A percentile compares a stretch with the other conserved stretches of the same genome.
phyloP scores from a whole-genome alignment of 1,140 invertebrate species.

The Drosophila arawakana region DNA sequence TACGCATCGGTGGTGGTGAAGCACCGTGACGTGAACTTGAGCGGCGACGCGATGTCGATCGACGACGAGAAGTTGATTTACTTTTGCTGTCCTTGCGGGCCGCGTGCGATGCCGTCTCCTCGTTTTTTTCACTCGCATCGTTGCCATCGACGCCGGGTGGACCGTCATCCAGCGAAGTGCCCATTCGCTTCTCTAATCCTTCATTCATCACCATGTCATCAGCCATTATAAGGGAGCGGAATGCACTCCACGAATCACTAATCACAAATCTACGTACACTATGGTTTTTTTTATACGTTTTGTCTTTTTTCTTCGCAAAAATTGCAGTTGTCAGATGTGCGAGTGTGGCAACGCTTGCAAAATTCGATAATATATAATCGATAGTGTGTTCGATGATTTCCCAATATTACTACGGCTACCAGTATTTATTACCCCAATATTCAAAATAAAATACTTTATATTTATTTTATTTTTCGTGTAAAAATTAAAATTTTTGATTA shows the following conservation, averaged over 20 bases:
- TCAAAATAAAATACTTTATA: no score
- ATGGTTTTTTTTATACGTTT: constrained; percentile 38
- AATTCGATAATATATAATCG: no score
- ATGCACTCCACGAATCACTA: constrained; percentile 34
- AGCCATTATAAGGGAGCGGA: constrained; percentile 60
- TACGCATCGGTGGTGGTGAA: constrained; percentile 55
- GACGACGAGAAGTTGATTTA: constrained; percentile 59
- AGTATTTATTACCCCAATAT: no score
- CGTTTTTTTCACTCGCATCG: constrained; percentile 59
- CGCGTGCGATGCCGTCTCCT: constrained; percentile 38
- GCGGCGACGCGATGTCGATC: constrained; percentile 61
- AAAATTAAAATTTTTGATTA: no score
- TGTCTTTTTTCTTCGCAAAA: constrained; percentile 36
- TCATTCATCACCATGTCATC: constrained; percentile 64
- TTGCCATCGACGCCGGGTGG: constrained; percentile 78
- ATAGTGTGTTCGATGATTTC: no score
- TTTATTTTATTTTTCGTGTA: no score
- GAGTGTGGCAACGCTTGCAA: constrained; percentile 12
- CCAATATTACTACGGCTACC: no score
- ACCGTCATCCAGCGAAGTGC: constrained; percentile 58
- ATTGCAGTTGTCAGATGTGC: neutral
- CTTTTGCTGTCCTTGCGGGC: constrained; percentile 59
- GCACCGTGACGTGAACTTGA: constrained; percentile 59
- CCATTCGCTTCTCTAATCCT: constrained; percentile 57
- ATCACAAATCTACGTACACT: constrained; percentile 15